Base-by-base conservation (phyloP, 2,888 invertebrate genomes). In the Cosmorhoe ocellata region DNA sequence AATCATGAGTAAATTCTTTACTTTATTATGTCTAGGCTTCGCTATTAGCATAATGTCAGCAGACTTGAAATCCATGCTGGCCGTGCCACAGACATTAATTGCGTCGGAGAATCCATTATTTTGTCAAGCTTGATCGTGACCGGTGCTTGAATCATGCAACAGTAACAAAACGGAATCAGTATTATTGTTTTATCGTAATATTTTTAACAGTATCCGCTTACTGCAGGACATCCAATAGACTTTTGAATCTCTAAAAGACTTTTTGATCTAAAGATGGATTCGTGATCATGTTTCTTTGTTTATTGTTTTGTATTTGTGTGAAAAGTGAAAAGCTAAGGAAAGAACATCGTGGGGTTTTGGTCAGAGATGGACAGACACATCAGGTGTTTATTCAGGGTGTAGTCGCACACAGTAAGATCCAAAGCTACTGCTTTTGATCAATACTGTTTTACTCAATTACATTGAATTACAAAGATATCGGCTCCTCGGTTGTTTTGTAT, bases 91-190 rank as follows among this genome's bases (percentile, higher is more conserved):
- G 47, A 49, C 50, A 48, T 53, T 55, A 49, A 53, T 58, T 56
- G 55, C 56, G 49, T 27, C 44, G 45, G 59, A 52, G 48, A 44
- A 58, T 47, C 56, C 56, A 67, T 68, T 69, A 68, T 68, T 68
- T 64, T 69, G 65, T 65, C 63, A 63, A 59, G 59, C 64, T 46
- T 55, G 63, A 64, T 77, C 78, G 77, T 76, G 76, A 76, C 68
- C 66, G 56, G 67, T 51, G 64, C 67, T 56, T 57, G 58, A 54
- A 59, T 56, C 52, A 26, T 31, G 11, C 30, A 41, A 40, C 61
- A 59, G 61, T 58, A 18, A 10, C 59, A 64, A 64, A 45, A 52
- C 38, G 44, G 39, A 61, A 40, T 13, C 43, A 53, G 52, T 40
- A 48, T 22, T 1, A 8, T 6, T 11, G 13, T 8, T 37, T 33